phyloP scores from a whole-genome alignment of 2,797 vertebrate genomes.

The Triplophysa yarkandensis region DNA sequence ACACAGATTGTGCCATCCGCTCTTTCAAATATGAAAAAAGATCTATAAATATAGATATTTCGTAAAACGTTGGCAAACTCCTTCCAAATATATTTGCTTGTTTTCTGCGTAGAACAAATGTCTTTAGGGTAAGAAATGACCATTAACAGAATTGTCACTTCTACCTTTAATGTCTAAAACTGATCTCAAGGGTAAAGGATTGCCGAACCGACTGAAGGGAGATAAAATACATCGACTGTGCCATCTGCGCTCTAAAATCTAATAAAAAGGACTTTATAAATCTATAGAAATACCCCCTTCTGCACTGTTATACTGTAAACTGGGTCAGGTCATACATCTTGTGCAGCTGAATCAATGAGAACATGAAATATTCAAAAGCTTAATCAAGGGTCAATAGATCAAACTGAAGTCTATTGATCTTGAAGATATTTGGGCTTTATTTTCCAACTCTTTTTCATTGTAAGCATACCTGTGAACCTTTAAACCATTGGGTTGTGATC shows the following conservation, averaged over 20 bases:
- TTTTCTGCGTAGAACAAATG: too few species aligned
- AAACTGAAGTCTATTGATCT: constrained; percentile 45
- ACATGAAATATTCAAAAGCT: constrained; percentile 65
- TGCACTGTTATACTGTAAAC: constrained; percentile 47
- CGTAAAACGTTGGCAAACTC: too few species aligned
- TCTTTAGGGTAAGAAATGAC: too few species aligned
- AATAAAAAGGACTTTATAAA: background rate
- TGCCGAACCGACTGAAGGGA: too few species aligned
- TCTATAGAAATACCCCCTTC: background rate
- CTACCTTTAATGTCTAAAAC: too few species aligned
- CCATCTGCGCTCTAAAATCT: background rate
- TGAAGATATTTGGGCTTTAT: constrained; percentile 14
- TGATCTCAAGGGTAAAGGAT: too few species aligned
- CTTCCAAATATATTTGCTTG: too few species aligned
- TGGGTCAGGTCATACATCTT: constrained; percentile 45
- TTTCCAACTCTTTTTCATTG: background rate
- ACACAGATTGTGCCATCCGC: background rate
- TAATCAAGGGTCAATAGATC: constrained; percentile 62
- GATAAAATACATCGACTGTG: background rate
- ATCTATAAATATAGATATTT: too few species aligned
- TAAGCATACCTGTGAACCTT: background rate
- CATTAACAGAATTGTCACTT: too few species aligned
- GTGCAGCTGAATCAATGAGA: constrained; percentile 49
- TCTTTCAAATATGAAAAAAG: too few species aligned
- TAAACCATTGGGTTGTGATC: background rate